phyloP scores from a whole-genome alignment of 2,113 vertebrate genomes.

The Mobula hypostoma region DNA sequence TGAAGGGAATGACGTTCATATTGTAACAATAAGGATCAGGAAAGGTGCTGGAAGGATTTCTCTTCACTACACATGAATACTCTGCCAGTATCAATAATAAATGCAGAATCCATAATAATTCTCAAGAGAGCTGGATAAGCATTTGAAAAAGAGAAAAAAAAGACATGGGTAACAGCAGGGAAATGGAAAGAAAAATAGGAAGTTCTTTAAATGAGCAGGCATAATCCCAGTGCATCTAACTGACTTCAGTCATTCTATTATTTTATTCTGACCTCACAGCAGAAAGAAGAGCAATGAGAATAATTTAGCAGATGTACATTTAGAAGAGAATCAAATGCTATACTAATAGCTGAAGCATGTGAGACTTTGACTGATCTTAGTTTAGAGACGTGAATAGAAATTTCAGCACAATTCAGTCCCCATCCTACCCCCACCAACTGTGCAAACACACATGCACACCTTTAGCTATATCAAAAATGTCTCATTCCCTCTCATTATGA shows the following conservation, averaged over 20 bases:
- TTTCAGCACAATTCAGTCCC: no score
- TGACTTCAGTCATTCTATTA: neutral
- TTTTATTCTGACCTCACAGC: neutral
- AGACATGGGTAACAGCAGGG: neutral
- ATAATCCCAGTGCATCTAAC: neutral
- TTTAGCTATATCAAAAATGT: no score
- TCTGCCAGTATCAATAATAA: neutral
- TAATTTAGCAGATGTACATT: neutral
- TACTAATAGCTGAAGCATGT: neutral
- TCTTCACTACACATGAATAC: neutral
- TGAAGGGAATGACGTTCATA: neutral
- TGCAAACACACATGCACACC: no score
- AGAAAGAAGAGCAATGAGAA: neutral
- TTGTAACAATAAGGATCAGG: neutral
- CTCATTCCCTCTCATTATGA: neutral
- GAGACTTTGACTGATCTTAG: neutral
- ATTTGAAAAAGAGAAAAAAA: neutral
- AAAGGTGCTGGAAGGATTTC: neutral
- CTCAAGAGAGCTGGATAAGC: neutral
- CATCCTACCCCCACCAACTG: no score
- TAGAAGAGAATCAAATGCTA: neutral
- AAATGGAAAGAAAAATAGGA: neutral
- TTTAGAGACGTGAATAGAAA: no score
- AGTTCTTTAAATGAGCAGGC: neutral
- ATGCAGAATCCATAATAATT: neutral